These are phyloP conservation scores for Notarius quadriscutis DNA, from an alignment of 2,113 vertebrate species.

Conservation along the genomic window DNA sequence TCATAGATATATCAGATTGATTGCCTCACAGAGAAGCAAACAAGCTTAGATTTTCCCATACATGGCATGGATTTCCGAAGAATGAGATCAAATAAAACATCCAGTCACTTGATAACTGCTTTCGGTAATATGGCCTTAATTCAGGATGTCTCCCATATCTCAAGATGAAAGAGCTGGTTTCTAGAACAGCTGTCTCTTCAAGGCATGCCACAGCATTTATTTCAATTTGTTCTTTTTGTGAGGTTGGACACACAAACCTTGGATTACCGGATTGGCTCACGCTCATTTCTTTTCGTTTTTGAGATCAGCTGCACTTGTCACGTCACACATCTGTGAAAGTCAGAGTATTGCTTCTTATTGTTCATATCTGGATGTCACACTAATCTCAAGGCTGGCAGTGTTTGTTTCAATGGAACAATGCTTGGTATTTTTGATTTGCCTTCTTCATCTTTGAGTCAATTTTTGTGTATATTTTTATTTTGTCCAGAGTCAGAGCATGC, in stretches of 20 bases:
- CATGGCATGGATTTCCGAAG: slow-evolving; percentile 50
- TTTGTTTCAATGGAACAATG: slow-evolving; percentile 82
- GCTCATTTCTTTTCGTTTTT: slow-evolving; percentile 34
- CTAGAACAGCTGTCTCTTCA: slow-evolving; percentile 75
- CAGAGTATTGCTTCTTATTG: slow-evolving; percentile 74
- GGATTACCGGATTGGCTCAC: slow-evolving; percentile 75
- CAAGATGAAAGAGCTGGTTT: slow-evolving; percentile 85
- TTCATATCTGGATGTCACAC: slow-evolving; percentile 36
- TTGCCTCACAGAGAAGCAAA: slow-evolving; percentile 49
- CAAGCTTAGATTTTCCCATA: slow-evolving; percentile 49
- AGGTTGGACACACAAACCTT: slow-evolving; percentile 62
- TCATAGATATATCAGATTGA: slow-evolving; percentile 48
- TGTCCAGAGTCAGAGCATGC: slow-evolving; percentile 62
- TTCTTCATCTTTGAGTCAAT: slow-evolving; percentile 65
- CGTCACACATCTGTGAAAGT: slow-evolving; percentile 68
- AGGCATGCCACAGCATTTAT: slow-evolving; percentile 74
- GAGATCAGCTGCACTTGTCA: slow-evolving; percentile 62
- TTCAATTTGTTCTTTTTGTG: slow-evolving; percentile 65
- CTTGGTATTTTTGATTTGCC: slow-evolving; percentile 73
- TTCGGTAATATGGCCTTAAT: slow-evolving; percentile 34
- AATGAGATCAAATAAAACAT: slow-evolving; percentile 36
- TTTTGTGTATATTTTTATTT: slow-evolving; percentile 56
- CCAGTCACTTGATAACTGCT: slow-evolving; percentile 51
- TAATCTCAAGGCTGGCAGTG: slow-evolving; percentile 79
- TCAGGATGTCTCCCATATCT: slow-evolving; percentile 65